Percentiles rank a stretch among this genome's conserved stretches.
Conservation (phyloP, 2,113 vertebrate genomes). For the Podarcis muralis region DNA sequence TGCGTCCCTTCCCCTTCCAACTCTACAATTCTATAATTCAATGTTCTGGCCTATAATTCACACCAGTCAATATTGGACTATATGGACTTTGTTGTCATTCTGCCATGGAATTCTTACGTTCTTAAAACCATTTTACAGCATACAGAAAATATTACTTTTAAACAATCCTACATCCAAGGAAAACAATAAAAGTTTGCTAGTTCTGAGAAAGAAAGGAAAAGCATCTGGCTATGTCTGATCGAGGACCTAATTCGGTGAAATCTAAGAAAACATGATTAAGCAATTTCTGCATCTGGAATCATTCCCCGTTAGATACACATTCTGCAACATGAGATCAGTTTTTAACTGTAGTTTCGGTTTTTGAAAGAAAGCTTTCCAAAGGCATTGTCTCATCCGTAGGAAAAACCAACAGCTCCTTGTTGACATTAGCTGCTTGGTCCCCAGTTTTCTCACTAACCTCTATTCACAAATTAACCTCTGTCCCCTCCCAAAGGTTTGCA, state of each 20-base stretch:
- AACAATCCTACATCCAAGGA: background rate
- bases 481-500: background rate
- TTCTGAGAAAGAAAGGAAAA: background rate
- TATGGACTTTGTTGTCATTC: background rate
- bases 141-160: background rate
- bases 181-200: background rate
- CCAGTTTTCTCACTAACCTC: background rate
- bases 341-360: background rate
- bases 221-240: background rate
- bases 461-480: slow-evolving; percentile 15
- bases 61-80: background rate
- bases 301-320: background rate
- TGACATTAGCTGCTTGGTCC: slow-evolving; percentile 10
- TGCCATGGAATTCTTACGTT: background rate
- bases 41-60: no score
- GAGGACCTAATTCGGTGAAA: background rate
- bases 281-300: background rate
- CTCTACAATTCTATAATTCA: no score
- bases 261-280: background rate
- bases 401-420: background rate
- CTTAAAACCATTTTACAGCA: background rate
- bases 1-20: no score
- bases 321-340: slow-evolving; percentile 17
- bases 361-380: background rate
- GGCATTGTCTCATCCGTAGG: background rate